phyloP scores from a whole-genome alignment of 2,888 invertebrate species.

The Smittia sp. region DNA sequence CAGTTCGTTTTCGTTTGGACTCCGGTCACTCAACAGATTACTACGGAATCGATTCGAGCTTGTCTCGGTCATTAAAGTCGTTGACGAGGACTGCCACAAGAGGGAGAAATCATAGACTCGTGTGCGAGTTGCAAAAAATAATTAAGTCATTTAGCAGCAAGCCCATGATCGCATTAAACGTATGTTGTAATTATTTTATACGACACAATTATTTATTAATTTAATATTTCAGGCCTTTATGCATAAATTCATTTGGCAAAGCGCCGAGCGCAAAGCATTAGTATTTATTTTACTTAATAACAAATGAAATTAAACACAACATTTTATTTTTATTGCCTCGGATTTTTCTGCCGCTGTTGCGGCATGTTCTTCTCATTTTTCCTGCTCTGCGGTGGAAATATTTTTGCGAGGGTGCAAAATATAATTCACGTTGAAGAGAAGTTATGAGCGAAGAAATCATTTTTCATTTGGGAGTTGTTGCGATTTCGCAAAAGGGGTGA shows the following conservation, averaged over 20 bases:
- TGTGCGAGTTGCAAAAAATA: slow-evolving; percentile 22
- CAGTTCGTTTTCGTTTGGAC: neutral
- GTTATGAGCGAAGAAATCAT: neutral
- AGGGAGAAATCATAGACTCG: neutral
- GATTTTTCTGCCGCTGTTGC: slow-evolving; percentile 14
- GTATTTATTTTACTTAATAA: slow-evolving; percentile 32
- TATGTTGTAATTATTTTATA: slow-evolving; percentile 33
- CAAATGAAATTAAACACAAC: slow-evolving; percentile 38
- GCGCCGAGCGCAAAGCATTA: neutral
- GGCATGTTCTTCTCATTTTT: neutral
- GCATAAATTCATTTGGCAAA: slow-evolving; percentile 35
- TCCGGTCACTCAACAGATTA: too few species aligned
- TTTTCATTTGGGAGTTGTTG: slow-evolving; percentile 2
- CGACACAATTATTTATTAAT: slow-evolving; percentile 40
- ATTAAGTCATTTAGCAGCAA: slow-evolving; percentile 36
- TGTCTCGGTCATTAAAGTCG: too few species aligned
- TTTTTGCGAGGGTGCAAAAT: slow-evolving; percentile 8
- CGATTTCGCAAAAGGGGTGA: neutral
- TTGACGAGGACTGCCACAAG: neutral
- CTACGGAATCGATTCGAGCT: too few species aligned
- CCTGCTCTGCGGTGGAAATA: neutral
- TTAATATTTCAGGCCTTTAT: slow-evolving; percentile 33
- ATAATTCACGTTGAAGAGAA: neutral
- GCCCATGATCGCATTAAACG: slow-evolving; percentile 35
- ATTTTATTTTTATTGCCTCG: slow-evolving; percentile 37